These are phyloP conservation scores for Notodonta ziczac DNA, from an alignment of 2,888 invertebrate genomes.

Conservation along the genomic window DNA sequence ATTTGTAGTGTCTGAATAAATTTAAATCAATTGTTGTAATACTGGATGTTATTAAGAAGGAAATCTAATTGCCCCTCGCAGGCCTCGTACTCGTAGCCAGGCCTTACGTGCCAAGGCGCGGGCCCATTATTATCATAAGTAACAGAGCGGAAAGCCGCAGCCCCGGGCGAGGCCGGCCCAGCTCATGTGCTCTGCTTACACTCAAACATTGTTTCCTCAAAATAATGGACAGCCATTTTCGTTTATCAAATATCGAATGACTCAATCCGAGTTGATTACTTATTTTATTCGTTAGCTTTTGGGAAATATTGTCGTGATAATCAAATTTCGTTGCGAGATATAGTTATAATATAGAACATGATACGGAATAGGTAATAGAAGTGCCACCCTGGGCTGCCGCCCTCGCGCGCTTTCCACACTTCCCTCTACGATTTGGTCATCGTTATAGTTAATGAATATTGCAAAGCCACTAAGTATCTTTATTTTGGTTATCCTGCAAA, in stretches of 20 bases:
- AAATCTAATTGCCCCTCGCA: neutral
- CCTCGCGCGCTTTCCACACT: too few relatives aligned
- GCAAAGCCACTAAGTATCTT: too few relatives aligned
- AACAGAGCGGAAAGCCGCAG: neutral
- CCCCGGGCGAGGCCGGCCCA: neutral
- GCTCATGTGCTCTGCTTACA: neutral
- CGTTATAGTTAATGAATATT: too few relatives aligned
- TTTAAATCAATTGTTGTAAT: neutral
- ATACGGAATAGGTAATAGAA: conserved; percentile 2
- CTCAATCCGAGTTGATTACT: neutral
- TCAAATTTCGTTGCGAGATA: neutral
- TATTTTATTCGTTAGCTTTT: neutral
- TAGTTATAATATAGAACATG: neutral
- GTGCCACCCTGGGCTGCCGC: too few relatives aligned
- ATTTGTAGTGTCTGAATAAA: neutral
- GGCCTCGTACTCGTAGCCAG: neutral
- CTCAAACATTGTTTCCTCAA: neutral
- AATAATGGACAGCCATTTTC: neutral
- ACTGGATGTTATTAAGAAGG: neutral
- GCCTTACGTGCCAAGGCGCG: neutral
- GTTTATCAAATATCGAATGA: neutral
- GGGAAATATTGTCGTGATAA: neutral
- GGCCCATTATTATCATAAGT: neutral
- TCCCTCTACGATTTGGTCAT: too few relatives aligned
- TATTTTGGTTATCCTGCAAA: too few relatives aligned